These are phyloP conservation scores for Drosophila ochracea DNA, from an alignment of 2,888 invertebrate species.

Conservation along the genomic window DNA sequence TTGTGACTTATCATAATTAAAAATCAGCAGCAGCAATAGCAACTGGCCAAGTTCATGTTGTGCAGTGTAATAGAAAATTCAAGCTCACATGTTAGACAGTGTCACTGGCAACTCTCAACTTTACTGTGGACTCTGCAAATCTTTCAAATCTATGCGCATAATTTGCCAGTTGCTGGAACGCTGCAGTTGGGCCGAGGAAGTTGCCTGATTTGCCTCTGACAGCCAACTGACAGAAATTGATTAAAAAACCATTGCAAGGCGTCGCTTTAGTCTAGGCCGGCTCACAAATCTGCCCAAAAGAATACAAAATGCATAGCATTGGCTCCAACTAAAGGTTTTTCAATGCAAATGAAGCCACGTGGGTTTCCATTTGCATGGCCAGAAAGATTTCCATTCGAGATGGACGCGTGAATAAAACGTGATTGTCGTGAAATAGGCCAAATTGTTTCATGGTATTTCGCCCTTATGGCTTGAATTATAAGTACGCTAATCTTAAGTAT, in stretches of 20 bases:
- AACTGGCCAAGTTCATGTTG: slow-evolving; percentile 69
- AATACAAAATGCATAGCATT: slow-evolving; percentile 41
- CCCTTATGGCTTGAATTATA: neutral
- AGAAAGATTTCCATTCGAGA: slow-evolving; percentile 41
- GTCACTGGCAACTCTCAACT: slow-evolving; percentile 15
- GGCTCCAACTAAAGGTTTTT: slow-evolving; percentile 49
- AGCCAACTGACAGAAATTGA: slow-evolving; percentile 79
- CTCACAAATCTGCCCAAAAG: slow-evolving; percentile 43
- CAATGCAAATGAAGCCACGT: slow-evolving; percentile 77
- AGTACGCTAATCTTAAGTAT: neutral
- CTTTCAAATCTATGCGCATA: slow-evolving; percentile 75
- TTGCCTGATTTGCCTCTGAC: slow-evolving; percentile 66
- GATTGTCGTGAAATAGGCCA: slow-evolving; percentile 11
- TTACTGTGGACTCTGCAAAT: slow-evolving; percentile 40
- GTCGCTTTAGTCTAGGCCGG: slow-evolving; percentile 47
- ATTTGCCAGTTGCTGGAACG: slow-evolving; percentile 46
- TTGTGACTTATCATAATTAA: slow-evolving; percentile 73
- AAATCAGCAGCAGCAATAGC: slow-evolving; percentile 54
- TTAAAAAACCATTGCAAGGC: slow-evolving; percentile 68
- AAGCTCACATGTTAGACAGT: slow-evolving; percentile 45
- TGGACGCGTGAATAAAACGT: slow-evolving; percentile 26
- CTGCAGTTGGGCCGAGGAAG: slow-evolving; percentile 29
- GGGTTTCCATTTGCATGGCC: slow-evolving; percentile 54
- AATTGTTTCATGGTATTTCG: neutral
- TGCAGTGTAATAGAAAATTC: slow-evolving; percentile 32